Conservation (phyloP, 2,797 vertebrate species). For the Enteromius radiatus region DNA sequence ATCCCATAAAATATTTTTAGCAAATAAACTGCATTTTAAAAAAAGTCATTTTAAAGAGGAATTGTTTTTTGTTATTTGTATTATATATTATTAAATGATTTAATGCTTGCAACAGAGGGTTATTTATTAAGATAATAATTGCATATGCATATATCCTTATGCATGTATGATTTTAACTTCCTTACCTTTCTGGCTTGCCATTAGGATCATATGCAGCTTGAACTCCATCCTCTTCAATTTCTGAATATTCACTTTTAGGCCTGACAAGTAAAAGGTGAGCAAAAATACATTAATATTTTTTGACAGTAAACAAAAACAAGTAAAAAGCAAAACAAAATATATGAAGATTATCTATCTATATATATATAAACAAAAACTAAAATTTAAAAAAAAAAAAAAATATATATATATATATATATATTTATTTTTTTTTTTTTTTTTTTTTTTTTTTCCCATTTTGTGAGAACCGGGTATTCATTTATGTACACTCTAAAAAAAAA, state of each 20-base stretch:
- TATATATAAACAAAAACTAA: background rate
- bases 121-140: background rate
- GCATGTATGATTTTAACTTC: background rate
- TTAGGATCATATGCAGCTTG: conserved; percentile 95
- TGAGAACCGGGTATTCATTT: background rate
- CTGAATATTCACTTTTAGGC: conserved; percentile 98
- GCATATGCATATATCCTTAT: background rate
- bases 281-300: background rate
- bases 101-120: too few species aligned
- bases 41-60: background rate
- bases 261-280: conserved; percentile 66
- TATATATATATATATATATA: too few species aligned
- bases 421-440: too few species aligned
- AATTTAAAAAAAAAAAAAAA: too few species aligned
- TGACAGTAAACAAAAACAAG: background rate
- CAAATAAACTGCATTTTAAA: background rate
- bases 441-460: too few species aligned
- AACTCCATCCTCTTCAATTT: conserved; percentile 94
- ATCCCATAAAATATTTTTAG: background rate
- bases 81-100: background rate
- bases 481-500: background rate
- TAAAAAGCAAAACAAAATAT: background rate
- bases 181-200: conserved; percentile 93
- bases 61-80: background rate
- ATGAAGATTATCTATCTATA: background rate